Percentiles rank a stretch among this genome's conserved stretches.
Evolutionary conservation across 2,797 vertebrate species (phyloP).

Genomic region (Acanthurus lineatus): DNA sequence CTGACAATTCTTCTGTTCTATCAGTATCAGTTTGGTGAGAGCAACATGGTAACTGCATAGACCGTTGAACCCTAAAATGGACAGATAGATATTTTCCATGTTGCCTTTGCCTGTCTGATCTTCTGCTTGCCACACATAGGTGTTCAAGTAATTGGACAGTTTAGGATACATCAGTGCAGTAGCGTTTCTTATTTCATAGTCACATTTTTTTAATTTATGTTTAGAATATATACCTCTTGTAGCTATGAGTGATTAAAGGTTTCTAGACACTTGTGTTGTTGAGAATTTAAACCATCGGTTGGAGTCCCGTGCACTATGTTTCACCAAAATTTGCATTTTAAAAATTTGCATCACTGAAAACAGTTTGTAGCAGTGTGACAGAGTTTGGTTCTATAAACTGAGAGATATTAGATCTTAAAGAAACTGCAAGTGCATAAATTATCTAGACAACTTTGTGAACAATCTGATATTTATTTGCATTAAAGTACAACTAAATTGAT

Average conservation of each 20-base stretch:
- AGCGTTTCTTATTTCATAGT: neutral
- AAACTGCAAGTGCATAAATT: neutral
- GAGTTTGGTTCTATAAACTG: neutral
- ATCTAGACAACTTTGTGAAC: neutral
- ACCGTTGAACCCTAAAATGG: conserved; percentile 14
- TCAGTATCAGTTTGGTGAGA: conserved; percentile 37
- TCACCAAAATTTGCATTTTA: neutral
- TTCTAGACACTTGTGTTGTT: neutral
- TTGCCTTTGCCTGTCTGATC: conserved; percentile 57
- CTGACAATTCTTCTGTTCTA: conserved; percentile 38
- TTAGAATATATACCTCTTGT: neutral
- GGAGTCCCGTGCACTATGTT: neutral
- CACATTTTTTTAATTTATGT: neutral
- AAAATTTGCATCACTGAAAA: neutral
- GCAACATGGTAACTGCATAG: conserved; percentile 33
- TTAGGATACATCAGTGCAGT: conserved; percentile 1
- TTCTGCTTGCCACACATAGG: conserved; percentile 8
- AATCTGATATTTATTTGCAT: neutral
- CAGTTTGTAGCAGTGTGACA: neutral
- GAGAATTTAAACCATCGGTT: neutral
- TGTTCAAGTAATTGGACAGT: neutral
- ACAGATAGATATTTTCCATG: conserved; percentile 47
- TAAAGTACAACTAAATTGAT: neutral
- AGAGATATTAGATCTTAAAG: neutral
- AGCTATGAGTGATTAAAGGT: neutral